A percentile compares a stretch with the other conserved stretches of the same genome.
phyloP scores from a whole-genome alignment of 2,797 vertebrate genomes.

The Crotalus adamanteus region DNA sequence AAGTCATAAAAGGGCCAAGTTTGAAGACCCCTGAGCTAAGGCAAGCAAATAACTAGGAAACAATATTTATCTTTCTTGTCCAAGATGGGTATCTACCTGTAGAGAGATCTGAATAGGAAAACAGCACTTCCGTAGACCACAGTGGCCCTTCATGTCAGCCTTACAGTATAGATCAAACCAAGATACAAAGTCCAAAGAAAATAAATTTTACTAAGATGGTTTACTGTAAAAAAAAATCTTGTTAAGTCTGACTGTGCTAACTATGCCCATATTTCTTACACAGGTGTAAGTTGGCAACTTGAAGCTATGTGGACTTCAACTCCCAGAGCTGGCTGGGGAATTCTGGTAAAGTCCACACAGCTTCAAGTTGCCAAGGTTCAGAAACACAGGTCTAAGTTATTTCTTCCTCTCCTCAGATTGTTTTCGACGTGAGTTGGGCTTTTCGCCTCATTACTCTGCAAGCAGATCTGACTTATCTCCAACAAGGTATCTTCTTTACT shows the following conservation, averaged over 20 bases:
- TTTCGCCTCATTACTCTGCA: background rate
- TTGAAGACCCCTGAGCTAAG: background rate
- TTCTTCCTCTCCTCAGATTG: background rate
- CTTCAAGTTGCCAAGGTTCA: no score
- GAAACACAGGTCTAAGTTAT: background rate
- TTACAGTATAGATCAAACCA: background rate
- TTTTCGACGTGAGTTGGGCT: background rate
- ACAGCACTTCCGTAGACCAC: background rate
- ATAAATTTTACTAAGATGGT: background rate
- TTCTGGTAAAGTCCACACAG: no score
- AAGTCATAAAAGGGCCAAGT: no score
- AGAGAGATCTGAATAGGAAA: background rate
- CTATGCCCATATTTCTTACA: background rate
- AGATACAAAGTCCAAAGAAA: background rate
- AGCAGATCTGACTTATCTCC: background rate
- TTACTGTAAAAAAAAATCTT: background rate
- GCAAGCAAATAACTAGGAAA: background rate
- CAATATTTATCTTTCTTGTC: background rate
- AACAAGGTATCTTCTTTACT: no score
- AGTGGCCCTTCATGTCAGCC: background rate
- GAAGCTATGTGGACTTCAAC: no score
- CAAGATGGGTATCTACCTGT: background rate
- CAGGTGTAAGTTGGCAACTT: background rate
- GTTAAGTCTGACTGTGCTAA: background rate
- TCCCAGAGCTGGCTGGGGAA: no score